Evolutionary conservation across 2,888 invertebrate species (phyloP), one percentile per base, ranked within the genome.

Genomic region (Steinernema hermaphroditum): DNA sequence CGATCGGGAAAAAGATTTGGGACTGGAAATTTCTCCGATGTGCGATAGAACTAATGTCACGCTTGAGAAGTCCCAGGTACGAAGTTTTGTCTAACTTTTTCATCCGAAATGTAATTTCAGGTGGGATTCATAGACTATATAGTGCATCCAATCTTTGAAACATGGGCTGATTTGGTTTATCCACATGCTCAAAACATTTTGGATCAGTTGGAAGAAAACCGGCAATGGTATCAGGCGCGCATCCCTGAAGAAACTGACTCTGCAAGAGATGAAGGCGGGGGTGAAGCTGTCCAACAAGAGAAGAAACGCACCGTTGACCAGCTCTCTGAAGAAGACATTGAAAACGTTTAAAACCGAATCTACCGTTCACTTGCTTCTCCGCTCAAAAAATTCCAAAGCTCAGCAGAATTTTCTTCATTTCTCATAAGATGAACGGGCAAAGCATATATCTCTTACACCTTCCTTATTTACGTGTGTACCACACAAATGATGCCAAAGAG

Each of bases 51-150:
- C 93, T 87, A 96, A 94, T 87, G 93, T 96, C 69, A 96, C 96
- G 46, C 93, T 98, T 87, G 97, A 97, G 89, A 97, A 97, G 90
- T 93, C 96, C 86, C 98, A 98, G 91, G 91, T 91, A 85, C 79
- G 70, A n/a, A n/a, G n/a, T n/a, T n/a, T 54, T 0, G 1, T 49
- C 6, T 22, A 54, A 6, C 27, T 2, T 22, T 54, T 22, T n/a
- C n/a, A n/a, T n/a, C n/a, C n/a, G n/a, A n/a, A n/a, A 37, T 24
- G 22, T 62, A 16, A 34, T 78, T 81, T 14, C 86, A 91, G 91
- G 96, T 98, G 87, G 96, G 96, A 83, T 98, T 98, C 88, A 98
- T 98, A 88, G 97, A 98, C 90, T 98, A 96, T 89, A 98, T 98
- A 87, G 97, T 97, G 49, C 97, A 98, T 89, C 98, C 98, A 1